Evolutionary conservation across 2,113 vertebrate genomes (phyloP).

Genomic region (Lamprotornis superbus): DNA sequence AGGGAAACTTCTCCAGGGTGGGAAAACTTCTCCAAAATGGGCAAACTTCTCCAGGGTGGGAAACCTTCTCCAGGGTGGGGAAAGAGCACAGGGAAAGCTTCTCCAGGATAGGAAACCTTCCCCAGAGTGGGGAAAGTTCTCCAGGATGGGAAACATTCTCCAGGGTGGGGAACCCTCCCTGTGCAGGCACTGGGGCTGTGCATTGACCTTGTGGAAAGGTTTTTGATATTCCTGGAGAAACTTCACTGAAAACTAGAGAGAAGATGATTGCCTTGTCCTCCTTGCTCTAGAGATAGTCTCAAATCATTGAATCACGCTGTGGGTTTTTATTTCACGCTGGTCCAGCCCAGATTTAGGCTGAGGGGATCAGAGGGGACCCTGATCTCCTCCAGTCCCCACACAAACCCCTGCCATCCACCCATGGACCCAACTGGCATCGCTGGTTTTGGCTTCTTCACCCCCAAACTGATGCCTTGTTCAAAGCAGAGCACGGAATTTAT

Average conservation of each 20-base stretch:
- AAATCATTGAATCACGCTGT: accelerated
- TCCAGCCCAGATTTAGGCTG: not conserved
- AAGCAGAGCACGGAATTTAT: not conserved
- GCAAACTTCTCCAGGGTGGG: accelerated
- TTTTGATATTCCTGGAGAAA: not conserved
- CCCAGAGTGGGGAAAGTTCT: accelerated
- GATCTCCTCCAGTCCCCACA: not conserved
- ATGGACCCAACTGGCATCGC: accelerated
- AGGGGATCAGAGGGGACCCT: not conserved
- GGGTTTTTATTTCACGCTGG: not conserved
- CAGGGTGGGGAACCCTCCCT: not conserved
- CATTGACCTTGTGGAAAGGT: accelerated
- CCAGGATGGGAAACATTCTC: accelerated
- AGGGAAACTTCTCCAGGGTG: accelerated
- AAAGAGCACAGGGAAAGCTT: accelerated
- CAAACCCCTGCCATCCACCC: not conserved
- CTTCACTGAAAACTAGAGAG: not conserved
- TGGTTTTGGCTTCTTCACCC: not conserved
- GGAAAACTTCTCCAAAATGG: accelerated
- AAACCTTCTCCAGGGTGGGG: not conserved
- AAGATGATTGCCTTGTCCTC: not conserved
- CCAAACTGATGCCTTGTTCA: not conserved
- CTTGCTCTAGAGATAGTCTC: not conserved
- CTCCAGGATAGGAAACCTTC: not conserved
- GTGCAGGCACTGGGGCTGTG: not conserved